These are phyloP conservation scores for Dryocosmus kuriphilus DNA, from an alignment of 2,888 invertebrate genomes.

Conservation along the genomic window DNA sequence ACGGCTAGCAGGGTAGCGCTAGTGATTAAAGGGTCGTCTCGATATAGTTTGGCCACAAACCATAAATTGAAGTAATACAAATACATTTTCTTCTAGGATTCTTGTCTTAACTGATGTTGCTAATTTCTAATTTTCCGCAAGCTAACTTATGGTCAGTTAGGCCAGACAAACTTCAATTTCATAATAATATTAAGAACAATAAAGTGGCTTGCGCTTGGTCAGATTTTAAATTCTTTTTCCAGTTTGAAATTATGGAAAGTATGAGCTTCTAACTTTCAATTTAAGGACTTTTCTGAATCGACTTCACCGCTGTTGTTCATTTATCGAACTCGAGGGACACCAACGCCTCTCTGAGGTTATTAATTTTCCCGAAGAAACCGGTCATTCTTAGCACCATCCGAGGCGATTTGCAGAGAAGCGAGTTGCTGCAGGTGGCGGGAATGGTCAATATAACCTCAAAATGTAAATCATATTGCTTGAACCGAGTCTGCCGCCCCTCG, in stretches of 20 bases:
- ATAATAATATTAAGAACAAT: not conserved
- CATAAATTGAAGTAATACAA: conserved; percentile 71
- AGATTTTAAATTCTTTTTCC: not conserved
- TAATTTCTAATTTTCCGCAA: not conserved
- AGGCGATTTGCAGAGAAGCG: conserved; percentile 59
- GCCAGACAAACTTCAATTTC: not conserved
- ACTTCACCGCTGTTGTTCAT: conserved; percentile 18
- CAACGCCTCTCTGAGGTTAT: conserved; percentile 58
- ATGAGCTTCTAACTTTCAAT: not conserved
- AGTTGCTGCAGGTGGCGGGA: conserved; percentile 75
- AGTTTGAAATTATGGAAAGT: not conserved
- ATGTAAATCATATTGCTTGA: conserved; percentile 77
- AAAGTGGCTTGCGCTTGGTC: not conserved
- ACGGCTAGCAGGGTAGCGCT: conserved; percentile 59
- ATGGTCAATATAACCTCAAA: conserved; percentile 77
- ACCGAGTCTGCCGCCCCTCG: conserved; percentile 57
- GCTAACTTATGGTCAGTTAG: not conserved
- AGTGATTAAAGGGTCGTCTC: conserved; percentile 60
- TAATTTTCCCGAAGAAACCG: conserved; percentile 70
- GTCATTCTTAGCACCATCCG: conserved; percentile 68
- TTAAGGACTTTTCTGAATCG: not conserved
- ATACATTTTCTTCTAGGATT: conserved; percentile 62
- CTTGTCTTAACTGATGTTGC: not conserved
- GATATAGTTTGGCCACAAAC: conserved; percentile 60
- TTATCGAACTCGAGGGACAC: conserved; percentile 35